Evolutionary conservation across 2,113 vertebrate species (phyloP).

Genomic region (Recurvirostra avosetta): DNA sequence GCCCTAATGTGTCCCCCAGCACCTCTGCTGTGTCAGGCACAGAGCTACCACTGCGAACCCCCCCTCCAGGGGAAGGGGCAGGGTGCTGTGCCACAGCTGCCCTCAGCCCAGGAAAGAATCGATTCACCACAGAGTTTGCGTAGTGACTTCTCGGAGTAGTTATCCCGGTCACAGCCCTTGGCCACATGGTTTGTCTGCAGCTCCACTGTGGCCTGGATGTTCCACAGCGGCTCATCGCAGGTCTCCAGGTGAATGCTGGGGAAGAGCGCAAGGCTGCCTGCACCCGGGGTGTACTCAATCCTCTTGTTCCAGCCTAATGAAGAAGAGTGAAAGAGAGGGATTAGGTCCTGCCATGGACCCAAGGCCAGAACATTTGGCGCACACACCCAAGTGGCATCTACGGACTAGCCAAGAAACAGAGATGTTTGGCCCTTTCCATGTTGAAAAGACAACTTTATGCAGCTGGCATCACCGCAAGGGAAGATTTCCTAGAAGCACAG

Average conservation of each 20-base stretch:
- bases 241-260: constrained; percentile 93
- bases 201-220: constrained; percentile 95
- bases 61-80: neutral
- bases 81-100: neutral
- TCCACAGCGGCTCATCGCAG: constrained; percentile 96
- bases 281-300: constrained; percentile 91
- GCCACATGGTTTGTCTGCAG: constrained; percentile 96
- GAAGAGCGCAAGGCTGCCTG: constrained; percentile 90
- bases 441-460: neutral
- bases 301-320: constrained; percentile 92
- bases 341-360: neutral
- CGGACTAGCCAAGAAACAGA: neutral
- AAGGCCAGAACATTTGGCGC: neutral
- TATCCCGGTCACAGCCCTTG: constrained; percentile 96
- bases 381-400: neutral
- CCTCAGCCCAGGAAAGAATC: neutral
- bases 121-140: constrained; percentile 90
- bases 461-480: neutral
- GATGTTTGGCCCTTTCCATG: neutral
- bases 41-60: neutral
- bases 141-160: constrained; percentile 93
- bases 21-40: neutral
- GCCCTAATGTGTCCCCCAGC: neutral
- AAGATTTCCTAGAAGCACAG: neutral
- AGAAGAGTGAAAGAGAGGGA: neutral